Evolutionary conservation across 2,888 invertebrate species (phyloP).

Genomic region (Leptarthrus brevirostris): DNA sequence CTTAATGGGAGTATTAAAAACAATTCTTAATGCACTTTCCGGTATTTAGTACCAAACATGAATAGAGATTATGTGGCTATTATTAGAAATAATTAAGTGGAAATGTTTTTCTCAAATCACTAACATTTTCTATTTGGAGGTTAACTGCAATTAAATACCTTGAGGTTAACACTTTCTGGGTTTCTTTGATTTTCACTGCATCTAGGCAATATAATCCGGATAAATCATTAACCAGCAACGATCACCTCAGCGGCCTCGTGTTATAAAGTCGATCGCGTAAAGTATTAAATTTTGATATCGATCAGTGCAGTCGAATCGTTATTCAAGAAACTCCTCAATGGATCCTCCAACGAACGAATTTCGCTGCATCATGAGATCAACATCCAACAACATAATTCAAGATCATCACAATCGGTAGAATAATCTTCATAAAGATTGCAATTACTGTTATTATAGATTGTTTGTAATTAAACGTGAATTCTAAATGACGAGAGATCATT

Average conservation of each 20-base stretch:
- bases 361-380: slow-evolving; percentile 22
- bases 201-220: neutral
- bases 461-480: slow-evolving; percentile 28
- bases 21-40: no score
- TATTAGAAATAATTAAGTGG: no score
- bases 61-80: no score
- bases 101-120: neutral
- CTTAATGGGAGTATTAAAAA: no score
- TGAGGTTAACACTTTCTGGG: slow-evolving; percentile 18
- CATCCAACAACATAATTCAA: slow-evolving; percentile 7
- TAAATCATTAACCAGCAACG: slow-evolving; percentile 15
- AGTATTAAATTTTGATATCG: slow-evolving; percentile 36
- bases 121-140: neutral
- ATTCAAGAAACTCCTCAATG: slow-evolving; percentile 16
- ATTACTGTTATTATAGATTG: slow-evolving; percentile 37
- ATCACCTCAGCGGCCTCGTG: slow-evolving; percentile 3
- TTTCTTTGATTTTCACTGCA: slow-evolving; percentile 11
- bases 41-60: no score
- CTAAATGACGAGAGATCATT: neutral
- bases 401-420: slow-evolving; percentile 15
- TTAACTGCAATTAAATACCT: slow-evolving; percentile 16
- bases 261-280: slow-evolving; percentile 28
- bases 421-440: slow-evolving; percentile 30
- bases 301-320: slow-evolving; percentile 6
- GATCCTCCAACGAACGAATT: slow-evolving; percentile 11